Conservation (phyloP, 2,797 vertebrate species). For the Gymnopithys bicolor region DNA sequence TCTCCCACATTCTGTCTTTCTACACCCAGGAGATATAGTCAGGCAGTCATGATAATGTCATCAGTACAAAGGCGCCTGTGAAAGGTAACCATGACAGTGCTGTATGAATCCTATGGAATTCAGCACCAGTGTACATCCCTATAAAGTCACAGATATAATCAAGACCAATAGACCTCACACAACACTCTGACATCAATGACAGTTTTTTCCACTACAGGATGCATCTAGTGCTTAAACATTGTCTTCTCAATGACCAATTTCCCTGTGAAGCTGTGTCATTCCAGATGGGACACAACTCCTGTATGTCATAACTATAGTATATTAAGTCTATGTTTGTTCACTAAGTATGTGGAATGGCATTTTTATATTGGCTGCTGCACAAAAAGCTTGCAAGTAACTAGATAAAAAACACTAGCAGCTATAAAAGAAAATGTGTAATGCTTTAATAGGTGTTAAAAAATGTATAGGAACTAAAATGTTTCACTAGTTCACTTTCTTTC, state of each 20-base stretch:
- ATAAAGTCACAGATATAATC: not conserved
- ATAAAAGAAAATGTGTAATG: not conserved
- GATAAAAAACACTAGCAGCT: not conserved
- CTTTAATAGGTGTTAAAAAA: not conserved
- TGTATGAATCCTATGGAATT: not conserved
- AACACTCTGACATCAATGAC: not conserved
- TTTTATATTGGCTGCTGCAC: not conserved
- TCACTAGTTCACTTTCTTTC: not conserved
- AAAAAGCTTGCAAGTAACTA: not conserved
- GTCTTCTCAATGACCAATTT: not conserved
- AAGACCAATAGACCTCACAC: not conserved
- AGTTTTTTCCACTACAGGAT: not conserved
- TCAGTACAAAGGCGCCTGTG: not conserved
- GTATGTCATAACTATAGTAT: not conserved
- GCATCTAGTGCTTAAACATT: not conserved
- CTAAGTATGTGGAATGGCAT: not conserved
- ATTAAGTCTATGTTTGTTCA: not conserved
- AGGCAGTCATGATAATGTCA: not conserved
- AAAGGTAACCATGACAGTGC: rapidly evolving
- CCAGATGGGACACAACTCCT: not conserved
- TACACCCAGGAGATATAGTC: not conserved
- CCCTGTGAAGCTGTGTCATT: not conserved
- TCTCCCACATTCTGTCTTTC: not conserved
- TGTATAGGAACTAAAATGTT: not conserved
- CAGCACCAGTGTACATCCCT: rapidly evolving